A percentile compares a stretch with the other conserved stretches of the same genome.
These are phyloP conservation scores for Sitophilus oryzae DNA, from an alignment of 1,140 invertebrate genomes.

Conservation along the genomic window DNA sequence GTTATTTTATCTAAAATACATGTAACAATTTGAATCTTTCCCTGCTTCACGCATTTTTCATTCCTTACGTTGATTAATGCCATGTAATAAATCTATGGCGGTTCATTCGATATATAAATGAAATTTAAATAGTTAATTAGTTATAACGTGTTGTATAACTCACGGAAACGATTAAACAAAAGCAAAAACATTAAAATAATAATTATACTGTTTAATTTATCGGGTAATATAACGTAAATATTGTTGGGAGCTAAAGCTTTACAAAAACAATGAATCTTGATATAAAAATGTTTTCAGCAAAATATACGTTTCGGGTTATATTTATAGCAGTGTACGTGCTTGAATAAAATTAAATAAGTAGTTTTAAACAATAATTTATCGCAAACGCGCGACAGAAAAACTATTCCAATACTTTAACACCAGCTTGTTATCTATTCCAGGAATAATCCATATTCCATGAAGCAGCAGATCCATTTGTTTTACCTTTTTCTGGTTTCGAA, in stretches of 20 bases:
- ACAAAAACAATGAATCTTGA: too few relatives aligned
- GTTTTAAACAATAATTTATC: too few relatives aligned
- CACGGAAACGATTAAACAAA: too few relatives aligned
- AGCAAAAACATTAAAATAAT: too few relatives aligned
- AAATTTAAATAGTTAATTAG: background rate
- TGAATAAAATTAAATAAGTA: too few relatives aligned
- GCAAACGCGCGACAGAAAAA: too few relatives aligned
- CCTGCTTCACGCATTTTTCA: background rate
- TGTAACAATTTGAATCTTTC: background rate
- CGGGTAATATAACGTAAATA: too few relatives aligned
- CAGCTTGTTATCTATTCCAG: background rate
- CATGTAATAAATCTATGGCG: background rate
- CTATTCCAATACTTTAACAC: background rate
- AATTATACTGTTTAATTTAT: too few relatives aligned
- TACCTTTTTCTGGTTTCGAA: background rate
- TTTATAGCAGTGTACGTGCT: too few relatives aligned
- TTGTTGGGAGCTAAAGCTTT: too few relatives aligned
- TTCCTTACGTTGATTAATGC: background rate
- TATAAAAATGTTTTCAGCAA: too few relatives aligned
- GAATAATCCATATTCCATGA: background rate
- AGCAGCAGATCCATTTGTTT: background rate
- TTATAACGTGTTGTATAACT: background rate
- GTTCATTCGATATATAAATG: background rate
- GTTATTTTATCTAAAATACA: background rate
- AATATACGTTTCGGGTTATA: too few relatives aligned